Conservation (phyloP, 2,888 invertebrate species). For the Myathropa florea region DNA sequence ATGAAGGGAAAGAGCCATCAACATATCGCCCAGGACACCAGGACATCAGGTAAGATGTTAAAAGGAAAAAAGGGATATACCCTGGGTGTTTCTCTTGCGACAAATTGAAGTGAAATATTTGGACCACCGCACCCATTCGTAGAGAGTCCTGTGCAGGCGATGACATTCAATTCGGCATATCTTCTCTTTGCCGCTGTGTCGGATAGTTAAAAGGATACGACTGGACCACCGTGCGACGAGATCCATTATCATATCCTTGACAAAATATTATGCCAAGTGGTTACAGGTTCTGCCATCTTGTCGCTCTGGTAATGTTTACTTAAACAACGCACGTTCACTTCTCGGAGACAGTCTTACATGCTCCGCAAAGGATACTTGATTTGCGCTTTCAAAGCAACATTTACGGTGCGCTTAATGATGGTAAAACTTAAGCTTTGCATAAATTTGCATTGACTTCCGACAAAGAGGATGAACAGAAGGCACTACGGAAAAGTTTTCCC, state of each 20-base stretch:
- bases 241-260: constrained; percentile 27
- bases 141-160: constrained; percentile 38
- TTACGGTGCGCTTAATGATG: constrained; percentile 47
- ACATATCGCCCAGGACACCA: not conserved
- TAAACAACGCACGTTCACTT: constrained; percentile 23
- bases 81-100: constrained; percentile 46
- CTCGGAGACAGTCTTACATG: not conserved
- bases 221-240: constrained; percentile 47
- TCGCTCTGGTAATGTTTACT: constrained; percentile 34
- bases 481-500: constrained; percentile 24
- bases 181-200: constrained; percentile 35
- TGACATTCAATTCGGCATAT: too few species aligned
- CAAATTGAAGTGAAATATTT: constrained; percentile 65
- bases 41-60: constrained; percentile 48
- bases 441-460: constrained; percentile 61
- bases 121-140: constrained; percentile 35
- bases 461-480: constrained; percentile 10
- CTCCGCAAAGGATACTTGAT: constrained; percentile 23
- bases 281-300: too few species aligned
- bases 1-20: constrained; percentile 33
- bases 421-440: constrained; percentile 64
- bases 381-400: constrained; percentile 38
- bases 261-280: constrained; percentile 31
- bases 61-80: constrained; percentile 12
- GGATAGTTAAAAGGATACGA: constrained; percentile 48